Conservation (phyloP, 2,113 vertebrate species). For the Caretta caretta region DNA sequence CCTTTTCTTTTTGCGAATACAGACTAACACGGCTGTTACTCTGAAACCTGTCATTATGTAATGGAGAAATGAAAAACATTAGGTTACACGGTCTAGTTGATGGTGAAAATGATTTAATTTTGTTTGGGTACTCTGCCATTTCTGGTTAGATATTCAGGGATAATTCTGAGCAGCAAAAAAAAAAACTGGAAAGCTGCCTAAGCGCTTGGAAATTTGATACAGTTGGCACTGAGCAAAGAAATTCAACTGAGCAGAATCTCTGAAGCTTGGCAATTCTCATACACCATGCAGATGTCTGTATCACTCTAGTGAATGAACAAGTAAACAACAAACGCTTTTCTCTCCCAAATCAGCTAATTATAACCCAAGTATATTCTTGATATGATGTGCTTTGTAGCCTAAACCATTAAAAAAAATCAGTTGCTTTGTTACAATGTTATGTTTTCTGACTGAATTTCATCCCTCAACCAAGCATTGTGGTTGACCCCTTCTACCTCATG, state of each 20-base stretch:
- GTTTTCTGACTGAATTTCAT: not conserved
- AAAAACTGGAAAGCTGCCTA: not conserved
- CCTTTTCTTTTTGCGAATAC: too few relatives aligned
- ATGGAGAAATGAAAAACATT: not conserved
- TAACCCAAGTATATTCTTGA: accelerated
- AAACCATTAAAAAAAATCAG: not conserved
- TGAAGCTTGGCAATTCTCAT: not conserved
- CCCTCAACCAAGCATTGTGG: not conserved
- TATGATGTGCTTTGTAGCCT: not conserved
- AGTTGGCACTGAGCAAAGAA: not conserved
- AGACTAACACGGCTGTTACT: too few relatives aligned
- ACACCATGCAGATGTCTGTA: accelerated
- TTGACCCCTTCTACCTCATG: not conserved
- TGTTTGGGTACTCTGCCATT: not conserved
- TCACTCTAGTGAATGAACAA: not conserved
- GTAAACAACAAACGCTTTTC: accelerated
- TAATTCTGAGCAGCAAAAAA: not conserved
- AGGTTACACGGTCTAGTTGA: not conserved
- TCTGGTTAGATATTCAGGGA: not conserved
- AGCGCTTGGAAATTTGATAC: not conserved
- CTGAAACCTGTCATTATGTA: not conserved
- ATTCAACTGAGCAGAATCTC: not conserved
- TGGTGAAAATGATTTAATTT: not conserved
- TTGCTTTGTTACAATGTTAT: not conserved
- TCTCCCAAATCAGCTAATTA: not conserved